These are phyloP conservation scores for Cancer borealis DNA, from an alignment of 2,888 invertebrate genomes.

Conservation along the genomic window DNA sequence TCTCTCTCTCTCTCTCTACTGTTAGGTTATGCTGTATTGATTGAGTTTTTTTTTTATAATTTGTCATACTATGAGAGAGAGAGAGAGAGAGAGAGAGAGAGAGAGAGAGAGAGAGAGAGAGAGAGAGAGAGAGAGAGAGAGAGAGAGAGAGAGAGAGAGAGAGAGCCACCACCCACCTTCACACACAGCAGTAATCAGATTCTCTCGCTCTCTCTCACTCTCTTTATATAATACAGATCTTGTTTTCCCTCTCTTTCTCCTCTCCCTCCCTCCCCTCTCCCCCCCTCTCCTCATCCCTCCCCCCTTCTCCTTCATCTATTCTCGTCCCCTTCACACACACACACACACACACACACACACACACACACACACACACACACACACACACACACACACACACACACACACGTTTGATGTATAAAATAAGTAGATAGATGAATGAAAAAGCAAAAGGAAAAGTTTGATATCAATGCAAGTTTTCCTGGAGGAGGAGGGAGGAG, in stretches of 20 bases:
- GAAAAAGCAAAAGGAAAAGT: neutral
- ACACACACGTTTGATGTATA: neutral
- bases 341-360: constrained; percentile 16
- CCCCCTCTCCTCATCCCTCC: neutral
- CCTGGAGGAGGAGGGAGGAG: constrained; percentile 2
- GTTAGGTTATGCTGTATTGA: no score
- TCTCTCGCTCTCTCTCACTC: neutral
- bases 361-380: neutral
- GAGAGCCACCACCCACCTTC: neutral
- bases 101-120: no score
- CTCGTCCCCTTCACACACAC: neutral
- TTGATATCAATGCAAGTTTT: neutral
- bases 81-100: no score
- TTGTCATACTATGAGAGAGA: no score
- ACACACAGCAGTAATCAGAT: neutral
- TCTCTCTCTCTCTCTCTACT: neutral
- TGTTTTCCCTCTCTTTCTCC: neutral
- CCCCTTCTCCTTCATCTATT: no score
- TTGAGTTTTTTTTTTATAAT: no score
- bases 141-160: no score
- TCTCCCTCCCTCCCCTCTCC: neutral
- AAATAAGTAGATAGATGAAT: neutral
- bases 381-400: neutral
- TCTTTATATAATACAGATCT: neutral
- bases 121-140: no score